phyloP scores from a whole-genome alignment of 2,888 invertebrate species.

The Suillia variegata region DNA sequence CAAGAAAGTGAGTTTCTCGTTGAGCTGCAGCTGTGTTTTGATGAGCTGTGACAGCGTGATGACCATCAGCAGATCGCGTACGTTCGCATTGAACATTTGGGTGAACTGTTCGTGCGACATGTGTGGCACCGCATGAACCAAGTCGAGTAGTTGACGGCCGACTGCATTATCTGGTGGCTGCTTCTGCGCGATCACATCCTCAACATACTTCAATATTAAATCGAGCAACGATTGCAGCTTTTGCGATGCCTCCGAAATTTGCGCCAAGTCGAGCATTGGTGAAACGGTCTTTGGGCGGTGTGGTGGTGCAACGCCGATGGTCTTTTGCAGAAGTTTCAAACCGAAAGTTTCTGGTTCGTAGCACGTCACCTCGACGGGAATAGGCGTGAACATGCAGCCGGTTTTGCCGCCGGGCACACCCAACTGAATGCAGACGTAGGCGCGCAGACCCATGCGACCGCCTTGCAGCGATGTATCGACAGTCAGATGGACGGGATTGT shows the following conservation, averaged over 20 bases:
- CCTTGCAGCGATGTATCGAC: slow-evolving; percentile 90
- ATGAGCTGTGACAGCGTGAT: slow-evolving; percentile 94
- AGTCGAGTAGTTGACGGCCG: slow-evolving; percentile 86
- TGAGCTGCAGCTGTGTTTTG: slow-evolving; percentile 93
- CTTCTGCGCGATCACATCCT: slow-evolving; percentile 85
- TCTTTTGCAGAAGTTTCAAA: slow-evolving; percentile 82
- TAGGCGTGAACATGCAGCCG: slow-evolving; percentile 96
- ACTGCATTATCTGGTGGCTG: slow-evolving; percentile 82
- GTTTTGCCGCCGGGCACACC: slow-evolving; percentile 93
- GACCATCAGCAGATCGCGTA: slow-evolving; percentile 97
- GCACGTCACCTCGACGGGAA: slow-evolving; percentile 84
- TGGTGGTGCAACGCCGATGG: slow-evolving; percentile 66
- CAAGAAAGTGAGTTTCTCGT: slow-evolving; percentile 91
- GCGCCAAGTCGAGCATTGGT: slow-evolving; percentile 75
- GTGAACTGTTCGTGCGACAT: slow-evolving; percentile 90
- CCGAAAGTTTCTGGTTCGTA: slow-evolving; percentile 92
- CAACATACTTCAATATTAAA: slow-evolving; percentile 82
- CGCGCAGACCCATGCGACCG: slow-evolving; percentile 90
- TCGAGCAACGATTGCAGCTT: slow-evolving; percentile 79
- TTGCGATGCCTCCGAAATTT: slow-evolving; percentile 83
- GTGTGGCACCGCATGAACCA: slow-evolving; percentile 90
- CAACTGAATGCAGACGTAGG: slow-evolving; percentile 89
- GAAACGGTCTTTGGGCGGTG: slow-evolving; percentile 69
- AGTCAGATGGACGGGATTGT: slow-evolving; percentile 92
- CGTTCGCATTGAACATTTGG: slow-evolving; percentile 92